Evolutionary conservation across 2,113 vertebrate species (phyloP).

Genomic region (Euleptes europaea): DNA sequence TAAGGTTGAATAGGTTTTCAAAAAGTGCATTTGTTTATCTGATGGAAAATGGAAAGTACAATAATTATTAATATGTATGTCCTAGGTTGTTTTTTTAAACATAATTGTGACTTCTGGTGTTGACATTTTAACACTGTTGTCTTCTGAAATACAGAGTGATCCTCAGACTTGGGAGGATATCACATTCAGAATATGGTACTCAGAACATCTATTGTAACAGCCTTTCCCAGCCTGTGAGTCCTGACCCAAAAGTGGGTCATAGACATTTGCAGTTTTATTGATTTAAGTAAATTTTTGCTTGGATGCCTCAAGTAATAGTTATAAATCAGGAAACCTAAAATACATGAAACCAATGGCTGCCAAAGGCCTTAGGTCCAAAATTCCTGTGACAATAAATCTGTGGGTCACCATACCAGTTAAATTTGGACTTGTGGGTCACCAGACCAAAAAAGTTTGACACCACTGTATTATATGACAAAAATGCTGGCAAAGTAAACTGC

Average conservation of each 20-base stretch:
- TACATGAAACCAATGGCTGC: too few species aligned
- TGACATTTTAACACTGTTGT: background rate
- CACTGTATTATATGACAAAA: background rate
- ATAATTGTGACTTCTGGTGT: background rate
- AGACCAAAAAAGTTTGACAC: too few species aligned
- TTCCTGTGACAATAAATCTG: too few species aligned
- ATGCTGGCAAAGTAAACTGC: background rate
- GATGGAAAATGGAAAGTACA: conserved; percentile 24
- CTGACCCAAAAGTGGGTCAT: too few species aligned
- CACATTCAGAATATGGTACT: background rate
- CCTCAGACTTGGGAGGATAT: background rate
- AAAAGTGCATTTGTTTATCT: conserved; percentile 3
- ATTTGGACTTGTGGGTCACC: too few species aligned
- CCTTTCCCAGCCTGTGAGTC: too few species aligned
- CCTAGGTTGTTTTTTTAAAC: background rate
- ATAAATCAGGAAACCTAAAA: background rate
- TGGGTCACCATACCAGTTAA: too few species aligned
- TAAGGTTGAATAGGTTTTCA: conserved; percentile 4
- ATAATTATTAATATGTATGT: conserved; percentile 17
- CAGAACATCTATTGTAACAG: background rate
- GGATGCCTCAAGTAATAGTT: too few species aligned
- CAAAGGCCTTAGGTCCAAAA: too few species aligned
- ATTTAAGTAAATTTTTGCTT: too few species aligned
- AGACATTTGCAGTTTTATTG: too few species aligned
- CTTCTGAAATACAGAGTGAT: background rate